A percentile compares a stretch with the other conserved stretches of the same genome.
These are phyloP conservation scores for Spongilla lacustris DNA, from an alignment of 37 sponge, comb jelly and placozoan genomes.

Conservation along the genomic window DNA sequence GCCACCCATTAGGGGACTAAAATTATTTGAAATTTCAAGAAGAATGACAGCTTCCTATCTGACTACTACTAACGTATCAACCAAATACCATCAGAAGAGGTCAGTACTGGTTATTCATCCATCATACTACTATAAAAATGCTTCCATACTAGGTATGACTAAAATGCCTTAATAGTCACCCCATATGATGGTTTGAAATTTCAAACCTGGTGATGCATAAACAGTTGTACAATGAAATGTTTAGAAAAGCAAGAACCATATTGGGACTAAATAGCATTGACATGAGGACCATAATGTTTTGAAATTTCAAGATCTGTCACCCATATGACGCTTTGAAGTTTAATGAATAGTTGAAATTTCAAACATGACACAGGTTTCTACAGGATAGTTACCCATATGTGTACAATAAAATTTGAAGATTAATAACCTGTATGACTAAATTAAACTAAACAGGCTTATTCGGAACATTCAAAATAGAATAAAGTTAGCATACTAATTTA, in stretches of 20 bases:
- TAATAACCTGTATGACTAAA: not conserved
- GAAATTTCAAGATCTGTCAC: not conserved
- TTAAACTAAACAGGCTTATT: not conserved
- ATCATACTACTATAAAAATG: not conserved
- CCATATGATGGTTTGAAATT: constrained; percentile 1
- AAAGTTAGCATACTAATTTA: not conserved
- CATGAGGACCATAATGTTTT: not conserved
- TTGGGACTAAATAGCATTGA: not conserved
- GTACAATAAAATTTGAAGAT: not conserved
- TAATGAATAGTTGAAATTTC: constrained; percentile 1
- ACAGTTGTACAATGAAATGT: not conserved
- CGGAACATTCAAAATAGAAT: not conserved
- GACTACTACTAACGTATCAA: not conserved
- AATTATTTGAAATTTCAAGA: not conserved
- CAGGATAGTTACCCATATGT: not conserved
- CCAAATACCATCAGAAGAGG: not conserved
- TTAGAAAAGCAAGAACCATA: not conserved
- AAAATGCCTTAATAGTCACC: not conserved
- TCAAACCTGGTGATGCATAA: not conserved
- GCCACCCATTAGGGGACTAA: not conserved
- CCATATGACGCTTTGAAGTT: not conserved
- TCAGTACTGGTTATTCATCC: not conserved
- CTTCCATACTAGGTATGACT: not conserved
- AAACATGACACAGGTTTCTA: too few species aligned
- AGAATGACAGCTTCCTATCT: not conserved